Conservation (phyloP, 2,113 vertebrate species). For the Gorsachius goisagi region DNA sequence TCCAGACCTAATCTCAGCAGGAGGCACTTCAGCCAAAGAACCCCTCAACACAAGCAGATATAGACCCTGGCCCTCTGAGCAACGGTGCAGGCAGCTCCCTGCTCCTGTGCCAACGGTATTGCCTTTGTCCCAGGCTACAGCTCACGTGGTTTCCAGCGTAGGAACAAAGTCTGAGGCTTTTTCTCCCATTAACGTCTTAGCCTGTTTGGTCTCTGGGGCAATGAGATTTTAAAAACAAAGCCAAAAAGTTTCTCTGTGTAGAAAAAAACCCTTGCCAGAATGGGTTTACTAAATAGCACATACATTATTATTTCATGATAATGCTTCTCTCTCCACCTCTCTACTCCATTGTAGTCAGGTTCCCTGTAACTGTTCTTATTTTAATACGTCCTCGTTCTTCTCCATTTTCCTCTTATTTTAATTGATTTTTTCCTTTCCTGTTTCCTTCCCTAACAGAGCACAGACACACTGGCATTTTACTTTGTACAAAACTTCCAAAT, state of each 20-base stretch:
- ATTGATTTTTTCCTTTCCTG: background rate
- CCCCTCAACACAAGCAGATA: background rate
- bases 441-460: conserved; percentile 6
- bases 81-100: background rate
- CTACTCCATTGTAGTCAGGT: background rate
- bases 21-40: background rate
- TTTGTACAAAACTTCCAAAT: background rate
- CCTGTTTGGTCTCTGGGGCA: background rate
- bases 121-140: background rate
- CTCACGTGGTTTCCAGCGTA: background rate
- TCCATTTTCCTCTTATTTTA: background rate
- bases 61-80: background rate
- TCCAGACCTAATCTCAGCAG: background rate
- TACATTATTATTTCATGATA: background rate
- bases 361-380: background rate
- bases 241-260: background rate
- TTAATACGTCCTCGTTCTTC: background rate
- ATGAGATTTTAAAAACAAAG: background rate
- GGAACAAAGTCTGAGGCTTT: background rate
- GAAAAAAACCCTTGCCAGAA: background rate
- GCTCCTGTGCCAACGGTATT: background rate
- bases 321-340: background rate
- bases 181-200: background rate
- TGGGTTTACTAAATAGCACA: background rate
- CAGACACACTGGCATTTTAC: background rate